A percentile compares a stretch with the other conserved stretches of the same genome.
phyloP scores from a whole-genome alignment of 2,888 invertebrate species.

The Drosophila ustulata region DNA sequence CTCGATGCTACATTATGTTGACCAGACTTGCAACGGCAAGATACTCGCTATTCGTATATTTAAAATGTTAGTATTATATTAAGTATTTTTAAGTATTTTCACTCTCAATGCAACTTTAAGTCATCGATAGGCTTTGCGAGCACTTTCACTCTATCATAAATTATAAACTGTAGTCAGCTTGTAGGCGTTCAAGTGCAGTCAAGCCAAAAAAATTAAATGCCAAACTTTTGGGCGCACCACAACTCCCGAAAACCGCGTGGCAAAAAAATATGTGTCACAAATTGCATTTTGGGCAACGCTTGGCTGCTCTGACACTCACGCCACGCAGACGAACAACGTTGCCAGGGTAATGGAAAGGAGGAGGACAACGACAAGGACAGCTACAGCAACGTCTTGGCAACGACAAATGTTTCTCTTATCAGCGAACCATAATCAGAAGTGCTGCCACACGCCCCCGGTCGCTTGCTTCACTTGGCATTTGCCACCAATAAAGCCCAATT shows the following conservation, averaged over 20 bases:
- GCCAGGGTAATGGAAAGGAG: not conserved
- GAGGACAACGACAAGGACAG: not conserved
- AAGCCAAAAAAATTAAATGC: slow-evolving; percentile 53
- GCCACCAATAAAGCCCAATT: slow-evolving; percentile 76
- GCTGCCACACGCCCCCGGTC: slow-evolving; percentile 6
- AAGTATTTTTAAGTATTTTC: not conserved
- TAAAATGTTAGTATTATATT: not conserved
- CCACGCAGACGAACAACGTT: not conserved
- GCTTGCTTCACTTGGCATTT: slow-evolving; percentile 68
- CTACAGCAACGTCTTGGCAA: slow-evolving; percentile 43
- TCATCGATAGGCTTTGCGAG: slow-evolving; percentile 23
- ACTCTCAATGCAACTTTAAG: slow-evolving; percentile 18
- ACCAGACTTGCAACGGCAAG: no score
- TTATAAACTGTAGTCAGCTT: slow-evolving; percentile 33
- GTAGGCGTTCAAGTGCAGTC: slow-evolving; percentile 61
- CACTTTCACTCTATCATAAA: slow-evolving; percentile 52
- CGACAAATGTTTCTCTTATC: slow-evolving; percentile 57
- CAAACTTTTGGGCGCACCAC: slow-evolving; percentile 41
- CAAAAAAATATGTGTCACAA: slow-evolving; percentile 31
- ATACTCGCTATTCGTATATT: not conserved
- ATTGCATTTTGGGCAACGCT: slow-evolving; percentile 57
- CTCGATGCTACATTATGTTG: not conserved
- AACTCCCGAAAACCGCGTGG: slow-evolving; percentile 9
- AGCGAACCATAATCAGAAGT: slow-evolving; percentile 56
- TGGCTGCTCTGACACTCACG: slow-evolving; percentile 30